Conservation (phyloP, 2,888 invertebrate species). For the Ophion ellenae region DNA sequence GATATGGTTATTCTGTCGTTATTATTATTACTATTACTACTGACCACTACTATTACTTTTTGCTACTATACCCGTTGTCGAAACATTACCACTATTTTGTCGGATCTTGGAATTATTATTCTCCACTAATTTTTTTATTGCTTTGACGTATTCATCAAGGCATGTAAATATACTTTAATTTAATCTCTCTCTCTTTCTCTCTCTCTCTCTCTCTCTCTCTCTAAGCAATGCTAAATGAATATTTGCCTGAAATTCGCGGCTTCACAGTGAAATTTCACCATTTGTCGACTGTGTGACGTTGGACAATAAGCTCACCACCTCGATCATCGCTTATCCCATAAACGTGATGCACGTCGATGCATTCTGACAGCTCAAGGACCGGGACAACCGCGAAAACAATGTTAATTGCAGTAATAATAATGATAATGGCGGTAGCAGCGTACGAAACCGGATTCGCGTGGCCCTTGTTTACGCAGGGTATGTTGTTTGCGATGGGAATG, state of each 20-base stretch:
- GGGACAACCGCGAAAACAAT: slow-evolving; percentile 1
- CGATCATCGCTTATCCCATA: not conserved
- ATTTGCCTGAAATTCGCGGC: not conserved
- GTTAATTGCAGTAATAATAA: slow-evolving; percentile 11
- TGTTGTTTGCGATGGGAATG: slow-evolving; percentile 22
- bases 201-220: not conserved
- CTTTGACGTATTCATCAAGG: not conserved
- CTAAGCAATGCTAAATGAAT: not conserved
- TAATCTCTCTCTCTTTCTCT: no score
- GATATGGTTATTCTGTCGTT: no score
- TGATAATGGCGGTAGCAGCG: not conserved
- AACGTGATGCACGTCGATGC: not conserved
- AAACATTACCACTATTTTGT: not conserved
- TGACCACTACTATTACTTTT: not conserved
- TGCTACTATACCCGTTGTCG: not conserved
- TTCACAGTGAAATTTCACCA: not conserved
- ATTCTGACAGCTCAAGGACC: not conserved
- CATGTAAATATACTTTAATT: no score
- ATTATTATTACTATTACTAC: no score
- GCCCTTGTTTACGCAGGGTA: slow-evolving; percentile 1
- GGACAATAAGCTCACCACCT: not conserved
- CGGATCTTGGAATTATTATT: not conserved
- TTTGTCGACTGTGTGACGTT: not conserved
- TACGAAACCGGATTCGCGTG: not conserved
- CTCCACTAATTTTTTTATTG: not conserved